Evolutionary conservation across 35 echinoderm and acorn worm species (phyloP), one percentile per base, ranked within the genome.

Genomic region (Lytechinus variegatus): DNA sequence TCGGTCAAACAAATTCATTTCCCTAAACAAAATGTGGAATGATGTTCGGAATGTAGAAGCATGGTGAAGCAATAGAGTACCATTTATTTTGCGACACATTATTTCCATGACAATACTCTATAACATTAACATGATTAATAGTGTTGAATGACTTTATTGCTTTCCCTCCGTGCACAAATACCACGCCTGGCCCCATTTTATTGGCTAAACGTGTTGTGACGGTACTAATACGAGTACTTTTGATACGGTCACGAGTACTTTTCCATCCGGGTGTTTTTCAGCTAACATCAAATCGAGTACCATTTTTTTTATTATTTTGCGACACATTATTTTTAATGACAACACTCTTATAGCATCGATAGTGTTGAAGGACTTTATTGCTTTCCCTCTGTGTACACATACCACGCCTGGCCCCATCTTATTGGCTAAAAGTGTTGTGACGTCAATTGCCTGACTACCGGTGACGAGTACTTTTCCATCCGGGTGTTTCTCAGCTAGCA

Each of bases 391-490:
- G 27, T 9, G 56, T 58, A 87, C 53, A n/a, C 92, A 57, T 96
- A 97, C 97, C 86, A 56, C 92, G 52, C 95, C 95, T 9, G 79
- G 92, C 29, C 92, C 93, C 16, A 94, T 94, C 92, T 61, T 89
- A 11, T 94, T 52, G 86, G 94, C 95, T 54, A 97, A 52, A 92
- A 95, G 8, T 2, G 89, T 91, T 28, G 95, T 87, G 28, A 95
- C 53, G 86, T 97, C 97, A 9, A 91, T 28, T 14, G 87, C 95
- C 27, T 94, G 93, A 60, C 97, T 96, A 16, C 92, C 95, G 57
- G 93, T 72, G 27, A 97, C 90, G 9, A 97, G 94, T 24, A 96
- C 95, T 92, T 97, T 97, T 53, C 97, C 97, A 54, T 97, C 95
- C 53, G 95, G 95, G 33, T 96, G 92, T 44, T 94, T 94, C 29